Conservation (phyloP, 2,888 invertebrate species). For the Hofmannophila pseudospretella region DNA sequence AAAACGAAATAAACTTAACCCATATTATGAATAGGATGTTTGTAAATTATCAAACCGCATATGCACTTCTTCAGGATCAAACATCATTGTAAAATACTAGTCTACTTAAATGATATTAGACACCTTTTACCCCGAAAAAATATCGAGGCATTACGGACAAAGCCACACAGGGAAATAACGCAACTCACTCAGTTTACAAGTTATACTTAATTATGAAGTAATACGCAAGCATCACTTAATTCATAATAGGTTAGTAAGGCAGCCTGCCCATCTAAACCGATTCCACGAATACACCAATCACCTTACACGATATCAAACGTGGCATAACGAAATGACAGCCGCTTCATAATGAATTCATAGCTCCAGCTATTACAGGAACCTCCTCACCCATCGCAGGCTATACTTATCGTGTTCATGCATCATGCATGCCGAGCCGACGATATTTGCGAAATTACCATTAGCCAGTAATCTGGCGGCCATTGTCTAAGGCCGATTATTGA, state of each 20-base stretch:
- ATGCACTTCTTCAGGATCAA: too few species aligned
- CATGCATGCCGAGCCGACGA: conserved; percentile 29
- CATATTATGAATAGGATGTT: too few species aligned
- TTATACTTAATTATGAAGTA: too few species aligned
- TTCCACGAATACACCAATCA: neutral
- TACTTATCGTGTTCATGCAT: conserved; percentile 36
- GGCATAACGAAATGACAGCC: conserved; percentile 14
- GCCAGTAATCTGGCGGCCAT: conserved; percentile 38
- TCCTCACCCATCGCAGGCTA: conserved; percentile 20
- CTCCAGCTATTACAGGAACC: conserved; percentile 27
- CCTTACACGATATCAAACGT: conserved; percentile 7
- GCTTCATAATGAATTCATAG: conserved; percentile 36
- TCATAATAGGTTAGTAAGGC: neutral
- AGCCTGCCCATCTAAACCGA: neutral
- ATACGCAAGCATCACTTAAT: too few species aligned
- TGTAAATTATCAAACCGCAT: too few species aligned
- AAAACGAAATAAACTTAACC: too few species aligned
- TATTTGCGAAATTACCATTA: conserved; percentile 44
- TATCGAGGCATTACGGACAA: too few species aligned
- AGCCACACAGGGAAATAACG: too few species aligned
- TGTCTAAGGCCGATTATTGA: conserved; percentile 60
- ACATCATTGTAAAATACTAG: too few species aligned
- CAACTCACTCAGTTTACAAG: too few species aligned
- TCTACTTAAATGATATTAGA: too few species aligned
- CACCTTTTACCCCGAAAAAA: too few species aligned